Evolutionary conservation across 1,140 invertebrate genomes (phyloP).

Genomic region (Euwallacea similis): DNA sequence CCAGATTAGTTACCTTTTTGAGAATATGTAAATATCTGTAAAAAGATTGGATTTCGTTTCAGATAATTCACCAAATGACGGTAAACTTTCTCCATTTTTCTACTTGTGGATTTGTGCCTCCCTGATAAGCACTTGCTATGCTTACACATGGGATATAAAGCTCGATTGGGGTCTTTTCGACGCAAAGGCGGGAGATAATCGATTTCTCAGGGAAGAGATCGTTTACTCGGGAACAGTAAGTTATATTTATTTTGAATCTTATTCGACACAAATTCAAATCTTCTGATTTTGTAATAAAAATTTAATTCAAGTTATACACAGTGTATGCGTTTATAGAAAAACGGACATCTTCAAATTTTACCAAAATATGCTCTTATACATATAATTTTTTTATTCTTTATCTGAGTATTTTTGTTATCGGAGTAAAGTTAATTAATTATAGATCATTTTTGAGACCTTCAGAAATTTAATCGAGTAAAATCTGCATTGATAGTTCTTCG

Average conservation of each 20-base stretch:
- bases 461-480: too few relatives aligned
- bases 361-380: too few relatives aligned
- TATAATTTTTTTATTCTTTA: too few relatives aligned
- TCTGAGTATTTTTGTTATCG: too few relatives aligned
- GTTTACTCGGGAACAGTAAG: constrained; percentile 66
- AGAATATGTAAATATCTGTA: background rate
- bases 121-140: constrained; percentile 76
- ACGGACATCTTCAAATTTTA: too few relatives aligned
- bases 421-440: too few relatives aligned
- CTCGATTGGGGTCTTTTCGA: constrained; percentile 94
- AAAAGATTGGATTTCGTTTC: constrained; percentile 18
- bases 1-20: too few relatives aligned
- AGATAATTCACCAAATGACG: constrained; percentile 46
- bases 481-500: too few relatives aligned
- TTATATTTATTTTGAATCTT: constrained; percentile 29
- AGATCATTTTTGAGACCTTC: too few relatives aligned
- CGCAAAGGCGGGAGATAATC: constrained; percentile 75
- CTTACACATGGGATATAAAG: constrained; percentile 86
- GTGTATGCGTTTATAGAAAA: too few relatives aligned
- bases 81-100: constrained; percentile 64
- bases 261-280: background rate
- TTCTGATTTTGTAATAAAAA: too few relatives aligned
- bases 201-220: constrained; percentile 68
- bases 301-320: too few relatives aligned
- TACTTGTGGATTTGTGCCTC: constrained; percentile 71